Conservation (phyloP, 2,797 vertebrate species). For the Scarus forsteni region DNA sequence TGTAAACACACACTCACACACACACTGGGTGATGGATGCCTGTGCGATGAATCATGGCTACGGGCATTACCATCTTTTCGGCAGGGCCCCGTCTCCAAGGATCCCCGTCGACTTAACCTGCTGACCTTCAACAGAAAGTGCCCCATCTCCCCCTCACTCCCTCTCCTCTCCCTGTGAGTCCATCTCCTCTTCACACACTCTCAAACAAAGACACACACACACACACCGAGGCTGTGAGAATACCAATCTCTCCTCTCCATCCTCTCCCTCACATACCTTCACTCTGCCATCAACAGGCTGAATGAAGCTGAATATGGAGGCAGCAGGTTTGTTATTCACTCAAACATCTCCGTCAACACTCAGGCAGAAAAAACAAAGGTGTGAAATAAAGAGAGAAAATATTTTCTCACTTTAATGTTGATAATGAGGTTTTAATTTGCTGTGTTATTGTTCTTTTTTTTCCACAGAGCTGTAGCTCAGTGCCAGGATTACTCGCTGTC, state of each 20-base stretch:
- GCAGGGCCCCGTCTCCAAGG: constrained; percentile 75
- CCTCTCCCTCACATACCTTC: constrained; percentile 56
- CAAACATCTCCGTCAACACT: neutral
- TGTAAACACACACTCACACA: constrained; percentile 52
- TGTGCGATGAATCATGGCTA: constrained; percentile 82
- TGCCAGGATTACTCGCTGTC: neutral
- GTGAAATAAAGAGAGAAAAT: neutral
- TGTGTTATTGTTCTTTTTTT: neutral
- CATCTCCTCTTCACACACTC: constrained; percentile 65
- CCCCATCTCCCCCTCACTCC: constrained; percentile 3
- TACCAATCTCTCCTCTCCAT: constrained; percentile 37
- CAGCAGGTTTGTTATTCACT: neutral
- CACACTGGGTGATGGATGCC: constrained; percentile 74
- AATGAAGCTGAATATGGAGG: constrained; percentile 27
- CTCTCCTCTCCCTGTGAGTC: constrained; percentile 25
- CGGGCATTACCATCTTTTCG: constrained; percentile 81
- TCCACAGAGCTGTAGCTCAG: neutral
- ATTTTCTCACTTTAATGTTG: neutral
- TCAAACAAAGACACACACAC: constrained; percentile 80
- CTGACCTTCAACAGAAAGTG: constrained; percentile 74
- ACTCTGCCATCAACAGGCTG: constrained; percentile 31
- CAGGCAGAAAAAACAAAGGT: neutral
- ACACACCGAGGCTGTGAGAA: constrained; percentile 67
- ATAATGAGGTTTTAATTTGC: neutral
- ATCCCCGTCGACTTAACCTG: constrained; percentile 83